phyloP scores from a whole-genome alignment of 1,140 invertebrate genomes.

The Holotrichia oblita region DNA sequence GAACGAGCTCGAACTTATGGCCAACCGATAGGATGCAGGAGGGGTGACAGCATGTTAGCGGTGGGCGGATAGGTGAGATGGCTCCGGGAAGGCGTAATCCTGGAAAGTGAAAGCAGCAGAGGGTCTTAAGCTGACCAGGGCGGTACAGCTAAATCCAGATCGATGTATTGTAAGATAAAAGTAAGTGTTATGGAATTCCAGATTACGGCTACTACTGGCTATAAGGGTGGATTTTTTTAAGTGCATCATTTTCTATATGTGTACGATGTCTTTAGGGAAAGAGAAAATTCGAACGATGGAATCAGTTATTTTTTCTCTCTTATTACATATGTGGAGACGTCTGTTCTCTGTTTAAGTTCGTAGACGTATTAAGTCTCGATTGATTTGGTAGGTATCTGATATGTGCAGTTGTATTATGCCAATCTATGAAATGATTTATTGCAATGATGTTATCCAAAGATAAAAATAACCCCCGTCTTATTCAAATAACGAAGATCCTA shows the following conservation, averaged over 20 bases:
- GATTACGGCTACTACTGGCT: conserved; percentile 34
- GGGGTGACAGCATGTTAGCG: not conserved
- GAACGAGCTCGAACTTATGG: not conserved
- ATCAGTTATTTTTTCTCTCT: conserved; percentile 13
- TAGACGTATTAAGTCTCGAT: not conserved
- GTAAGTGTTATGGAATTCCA: conserved; percentile 47
- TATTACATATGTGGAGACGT: not conserved
- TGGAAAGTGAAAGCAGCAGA: conserved; percentile 43
- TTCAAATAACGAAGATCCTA: not conserved
- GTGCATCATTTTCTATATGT: conserved; percentile 40
- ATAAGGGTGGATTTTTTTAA: conserved; percentile 38
- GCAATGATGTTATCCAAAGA: too few species aligned
- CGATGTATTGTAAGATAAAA: conserved; percentile 45
- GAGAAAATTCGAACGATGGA: conserved; percentile 5
- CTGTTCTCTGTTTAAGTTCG: conserved; percentile 12
- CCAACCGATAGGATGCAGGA: not conserved
- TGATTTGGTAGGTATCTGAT: not conserved
- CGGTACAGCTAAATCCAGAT: conserved; percentile 44
- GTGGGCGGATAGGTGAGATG: conserved; percentile 40
- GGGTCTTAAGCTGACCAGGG: conserved; percentile 44
- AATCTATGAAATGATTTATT: too few species aligned
- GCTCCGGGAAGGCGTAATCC: conserved; percentile 44
- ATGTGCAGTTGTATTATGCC: too few species aligned
- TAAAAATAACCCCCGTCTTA: too few species aligned
- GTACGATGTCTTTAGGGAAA: not conserved